Base-by-base conservation (phyloP, 1,140 invertebrate genomes). In the Drosophila seguyi region DNA sequence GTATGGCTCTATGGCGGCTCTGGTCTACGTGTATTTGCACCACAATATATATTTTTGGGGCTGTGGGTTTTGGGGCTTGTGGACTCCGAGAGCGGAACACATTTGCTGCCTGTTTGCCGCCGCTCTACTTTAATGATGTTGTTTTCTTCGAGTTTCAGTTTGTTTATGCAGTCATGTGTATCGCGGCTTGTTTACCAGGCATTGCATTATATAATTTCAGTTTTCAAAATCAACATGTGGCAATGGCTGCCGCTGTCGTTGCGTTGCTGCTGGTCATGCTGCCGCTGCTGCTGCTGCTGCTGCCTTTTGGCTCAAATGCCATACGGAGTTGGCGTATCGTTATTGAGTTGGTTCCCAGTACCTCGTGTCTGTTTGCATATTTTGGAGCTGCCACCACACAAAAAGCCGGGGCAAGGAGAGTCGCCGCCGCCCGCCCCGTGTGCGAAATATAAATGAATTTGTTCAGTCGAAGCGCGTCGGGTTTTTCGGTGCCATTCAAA, bases 181-280 rank as follows among this genome's bases (percentile, higher is more conserved):
- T 62, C 31, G 79, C 44, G 83, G 73, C 59, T 75, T 87, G 79
- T 79, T 85, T 86, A 79, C 79, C 82, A 81, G 73, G 65, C 66
- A 82, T 65, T 83, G 80, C 83, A 86, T 87, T 88, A 87, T 84
- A 79, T 84, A 87, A 87, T 83, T 87, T 88, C 47, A 71, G 83
- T 87, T 73, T 68, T 63, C 63, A 76, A 88, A 83, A 87, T 87
- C 83, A 87, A 87, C 82, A 86, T 86, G 82, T 87, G 82, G 79
- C 69, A 55, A 44, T 74, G 62, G 55, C 48, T 48, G 44, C 38
- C 20, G 48, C 55, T 36, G 18, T 31, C 18, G 36, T 20, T 22
- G 60, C 42, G 42, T 27, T 55, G 29, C 29, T 45, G 20, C n/a
- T 62, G 63, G 67, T 48, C 69, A 72, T 41, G 42, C 34, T n/a